A percentile compares a stretch with the other conserved stretches of the same genome.
phyloP scores from a whole-genome alignment of 92 coral and sea anemone species.

The Phenganax stokvisi region DNA sequence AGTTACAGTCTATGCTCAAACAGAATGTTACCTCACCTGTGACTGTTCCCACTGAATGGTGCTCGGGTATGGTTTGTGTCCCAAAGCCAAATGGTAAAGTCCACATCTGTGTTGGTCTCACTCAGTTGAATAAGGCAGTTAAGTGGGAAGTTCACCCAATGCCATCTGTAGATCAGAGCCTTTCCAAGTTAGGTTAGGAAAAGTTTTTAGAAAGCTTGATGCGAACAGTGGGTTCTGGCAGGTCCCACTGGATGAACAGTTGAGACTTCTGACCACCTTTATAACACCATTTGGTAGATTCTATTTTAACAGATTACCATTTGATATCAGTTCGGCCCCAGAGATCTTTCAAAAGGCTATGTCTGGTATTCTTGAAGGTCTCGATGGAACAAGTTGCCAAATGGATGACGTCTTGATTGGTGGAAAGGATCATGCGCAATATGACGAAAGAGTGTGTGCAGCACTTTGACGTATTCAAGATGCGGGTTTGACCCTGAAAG shows the following conservation, averaged over 20 bases:
- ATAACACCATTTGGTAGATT: conserved; percentile 48
- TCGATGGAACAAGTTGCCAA: conserved; percentile 33
- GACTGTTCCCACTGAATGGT: conserved; percentile 55
- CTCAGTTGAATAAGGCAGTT: conserved; percentile 38
- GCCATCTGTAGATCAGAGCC: conserved; percentile 37
- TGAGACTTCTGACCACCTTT: conserved; percentile 44
- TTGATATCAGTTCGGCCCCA: conserved; percentile 53
- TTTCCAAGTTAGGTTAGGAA: conserved; percentile 16
- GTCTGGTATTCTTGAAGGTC: conserved; percentile 29
- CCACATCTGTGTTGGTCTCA: conserved; percentile 33
- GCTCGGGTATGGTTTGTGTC: conserved; percentile 39
- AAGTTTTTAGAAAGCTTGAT: conserved; percentile 45
- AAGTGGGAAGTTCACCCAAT: conserved; percentile 31
- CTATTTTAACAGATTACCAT: conserved; percentile 55
- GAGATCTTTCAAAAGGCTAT: conserved; percentile 46
- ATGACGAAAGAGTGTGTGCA: conserved; percentile 46
- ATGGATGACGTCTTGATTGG: conserved; percentile 45
- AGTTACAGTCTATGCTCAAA: conserved; percentile 47
- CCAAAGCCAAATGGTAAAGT: conserved; percentile 28
- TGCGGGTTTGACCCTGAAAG: conserved; percentile 38
- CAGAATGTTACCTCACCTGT: conserved; percentile 55
- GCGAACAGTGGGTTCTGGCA: conserved; percentile 55
- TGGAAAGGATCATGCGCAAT: conserved; percentile 42
- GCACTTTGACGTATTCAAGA: conserved; percentile 21
- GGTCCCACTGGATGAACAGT: conserved; percentile 44